phyloP scores from a whole-genome alignment of 2,797 vertebrate species.

The Rhyacichthys aspro region DNA sequence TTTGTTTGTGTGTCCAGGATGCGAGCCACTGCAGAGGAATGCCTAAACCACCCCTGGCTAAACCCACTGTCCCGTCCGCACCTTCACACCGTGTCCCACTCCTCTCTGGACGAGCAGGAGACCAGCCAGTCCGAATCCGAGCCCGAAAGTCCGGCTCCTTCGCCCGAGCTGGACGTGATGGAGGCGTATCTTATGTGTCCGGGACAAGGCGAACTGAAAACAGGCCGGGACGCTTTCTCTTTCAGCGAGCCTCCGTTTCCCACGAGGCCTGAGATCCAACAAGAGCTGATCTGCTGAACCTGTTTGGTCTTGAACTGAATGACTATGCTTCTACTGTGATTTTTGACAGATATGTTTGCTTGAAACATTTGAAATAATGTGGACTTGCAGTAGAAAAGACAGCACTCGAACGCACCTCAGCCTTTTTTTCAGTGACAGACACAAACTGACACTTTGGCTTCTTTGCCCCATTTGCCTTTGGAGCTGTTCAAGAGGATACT shows the following conservation, averaged over 20 bases:
- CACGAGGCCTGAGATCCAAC: constrained; percentile 77
- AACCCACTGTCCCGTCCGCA: constrained; percentile 41
- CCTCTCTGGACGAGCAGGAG: constrained; percentile 74
- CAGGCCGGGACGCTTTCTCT: constrained; percentile 75
- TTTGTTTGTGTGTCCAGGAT: constrained; percentile 77
- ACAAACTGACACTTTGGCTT: constrained; percentile 43
- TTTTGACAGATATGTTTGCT: constrained; percentile 6
- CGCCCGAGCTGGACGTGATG: constrained; percentile 75
- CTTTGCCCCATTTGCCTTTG: constrained; percentile 41
- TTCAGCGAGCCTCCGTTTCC: constrained; percentile 76
- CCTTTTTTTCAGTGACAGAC: constrained; percentile 48
- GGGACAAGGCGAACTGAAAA: constrained; percentile 76
- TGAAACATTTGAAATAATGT: background rate
- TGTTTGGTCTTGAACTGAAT: constrained; percentile 19
- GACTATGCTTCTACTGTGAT: background rate
- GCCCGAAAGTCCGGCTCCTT: constrained; percentile 74
- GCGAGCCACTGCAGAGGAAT: constrained; percentile 82
- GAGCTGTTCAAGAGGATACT: constrained; percentile 33
- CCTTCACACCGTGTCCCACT: constrained; percentile 20
- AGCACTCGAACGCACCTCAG: constrained; percentile 34
- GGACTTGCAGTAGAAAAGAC: constrained; percentile 13
- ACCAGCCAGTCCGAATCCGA: constrained; percentile 80
- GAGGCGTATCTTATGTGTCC: constrained; percentile 70
- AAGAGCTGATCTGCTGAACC: constrained; percentile 82
- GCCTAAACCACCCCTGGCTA: constrained; percentile 84